Evolutionary conservation across 2,888 invertebrate genomes (phyloP), one percentile per base, ranked within the genome.

Genomic region (Lithosia quadra): DNA sequence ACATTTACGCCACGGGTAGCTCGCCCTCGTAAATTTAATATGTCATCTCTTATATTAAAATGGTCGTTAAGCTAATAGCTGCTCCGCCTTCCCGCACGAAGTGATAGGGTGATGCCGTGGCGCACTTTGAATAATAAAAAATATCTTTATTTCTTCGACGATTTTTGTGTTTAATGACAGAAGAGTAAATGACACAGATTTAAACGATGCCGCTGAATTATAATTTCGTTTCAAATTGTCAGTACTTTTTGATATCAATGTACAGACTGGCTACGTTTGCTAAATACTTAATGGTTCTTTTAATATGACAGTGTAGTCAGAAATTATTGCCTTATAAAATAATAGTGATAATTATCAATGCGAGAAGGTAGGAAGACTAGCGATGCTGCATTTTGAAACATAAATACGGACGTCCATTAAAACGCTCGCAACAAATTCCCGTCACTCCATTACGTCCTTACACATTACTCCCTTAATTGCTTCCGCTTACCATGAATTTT

Each of bases 11-110:
- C 81, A 84, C 84, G 88, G 88, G 92, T 89, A 91, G 92, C 91
- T 90, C 67, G 87, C 86, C 89, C 89, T 94, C 93, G 92, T 93
- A 93, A 94, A 94, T 93, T 93, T 93, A 94, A 94, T 92, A 94
- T 92, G 92, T 94, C 93, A 93, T 93, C 93, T 93, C 89, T 90
- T 91, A 92, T 94, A 94, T 93, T 93, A 94, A 94, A 94, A 94
- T 91, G 91, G 91, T 93, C 94, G 94, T 94, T 94, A 93, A 91
- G 92, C 92, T 94, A 93, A 94, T 94, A 94, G 92, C 92, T 84
- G 85, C 90, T 89, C 89, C 90, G 90, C 91, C 90, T 90, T 87
- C 83, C 82, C 87, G 84, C 89, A 87, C 88, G 86, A 82, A 88
- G 83, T 89, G 90, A 90, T 91, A 90, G 88, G 90, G 89, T 89